phyloP scores from a whole-genome alignment of 2,888 invertebrate species.

The Gnatocerus cornutus region DNA sequence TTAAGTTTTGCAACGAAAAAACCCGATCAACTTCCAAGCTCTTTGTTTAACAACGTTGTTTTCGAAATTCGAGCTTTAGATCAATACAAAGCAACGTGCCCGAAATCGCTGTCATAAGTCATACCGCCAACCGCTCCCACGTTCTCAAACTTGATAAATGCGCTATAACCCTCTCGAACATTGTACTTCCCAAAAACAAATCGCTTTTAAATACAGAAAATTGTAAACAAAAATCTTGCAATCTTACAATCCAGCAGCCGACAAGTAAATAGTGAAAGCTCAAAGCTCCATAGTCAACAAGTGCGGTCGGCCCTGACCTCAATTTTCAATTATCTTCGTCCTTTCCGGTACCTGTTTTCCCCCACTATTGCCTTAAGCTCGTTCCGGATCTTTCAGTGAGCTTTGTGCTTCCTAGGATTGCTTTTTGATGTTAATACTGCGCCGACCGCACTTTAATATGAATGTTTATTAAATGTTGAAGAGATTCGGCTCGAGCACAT shows the following conservation, averaged over 20 bases:
- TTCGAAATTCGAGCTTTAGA: conserved; percentile 3
- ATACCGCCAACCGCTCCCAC: background rate
- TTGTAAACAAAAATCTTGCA: no score
- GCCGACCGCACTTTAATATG: conserved; percentile 18
- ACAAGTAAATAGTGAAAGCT: conserved; percentile 12
- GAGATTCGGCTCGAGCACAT: background rate
- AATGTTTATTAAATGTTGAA: conserved; percentile 19
- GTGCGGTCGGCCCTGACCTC: conserved; percentile 26
- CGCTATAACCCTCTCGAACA: no score
- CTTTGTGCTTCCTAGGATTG: conserved; percentile 27
- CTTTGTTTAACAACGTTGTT: background rate
- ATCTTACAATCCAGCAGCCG: no score
- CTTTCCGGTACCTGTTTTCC: conserved; percentile 20
- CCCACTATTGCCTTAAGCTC: conserved; percentile 20
- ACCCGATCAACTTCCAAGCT: no score
- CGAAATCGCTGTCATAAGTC: conserved; percentile 14
- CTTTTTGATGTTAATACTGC: conserved; percentile 23
- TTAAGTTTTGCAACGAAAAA: no score
- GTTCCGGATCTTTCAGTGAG: conserved; percentile 25
- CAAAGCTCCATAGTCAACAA: conserved; percentile 27
- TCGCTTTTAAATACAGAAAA: no score
- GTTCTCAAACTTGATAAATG: no score
- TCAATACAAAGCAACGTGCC: conserved; percentile 2
- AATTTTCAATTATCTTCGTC: conserved; percentile 24
- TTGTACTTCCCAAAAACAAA: no score